Evolutionary conservation across 2,888 invertebrate species (phyloP).

Genomic region (Amphipyra tragopoginis): DNA sequence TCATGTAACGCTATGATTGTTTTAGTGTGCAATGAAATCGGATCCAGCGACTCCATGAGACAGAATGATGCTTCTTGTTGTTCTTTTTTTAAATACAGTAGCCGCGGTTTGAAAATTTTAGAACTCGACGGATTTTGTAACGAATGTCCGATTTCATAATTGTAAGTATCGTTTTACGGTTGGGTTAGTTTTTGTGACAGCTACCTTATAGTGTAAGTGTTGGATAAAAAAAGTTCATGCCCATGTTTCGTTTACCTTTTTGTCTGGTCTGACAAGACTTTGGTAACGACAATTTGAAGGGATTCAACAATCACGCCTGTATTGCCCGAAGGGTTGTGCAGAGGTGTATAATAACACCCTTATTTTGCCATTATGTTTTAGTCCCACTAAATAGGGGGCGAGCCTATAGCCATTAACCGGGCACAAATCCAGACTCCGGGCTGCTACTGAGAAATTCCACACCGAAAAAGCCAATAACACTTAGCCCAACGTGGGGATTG

Average conservation of each 20-base stretch:
- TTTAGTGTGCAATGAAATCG: slow-evolving; percentile 64
- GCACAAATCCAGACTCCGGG: no score
- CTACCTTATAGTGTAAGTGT: neutral
- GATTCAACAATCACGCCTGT: no score
- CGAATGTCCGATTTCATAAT: slow-evolving; percentile 41
- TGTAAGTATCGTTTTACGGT: slow-evolving; percentile 32
- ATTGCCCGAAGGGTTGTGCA: no score
- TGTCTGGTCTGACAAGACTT: neutral
- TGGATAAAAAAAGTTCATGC: neutral
- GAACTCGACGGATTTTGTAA: slow-evolving; percentile 39
- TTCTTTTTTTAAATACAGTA: slow-evolving; percentile 45
- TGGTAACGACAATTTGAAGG: no score
- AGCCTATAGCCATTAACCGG: no score
- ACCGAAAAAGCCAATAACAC: no score
- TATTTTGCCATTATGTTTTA: no score
- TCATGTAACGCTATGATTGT: slow-evolving; percentile 63
- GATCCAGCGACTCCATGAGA: slow-evolving; percentile 49
- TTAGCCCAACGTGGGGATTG: no score
- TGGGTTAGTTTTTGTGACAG: slow-evolving; percentile 5
- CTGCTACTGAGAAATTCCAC: no score
- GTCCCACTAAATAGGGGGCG: no score
- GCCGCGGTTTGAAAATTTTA: slow-evolving; percentile 35
- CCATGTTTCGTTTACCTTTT: neutral
- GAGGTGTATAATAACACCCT: no score
- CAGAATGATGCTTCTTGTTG: slow-evolving; percentile 54